Base-by-base conservation (phyloP, 2,113 vertebrate genomes). In the Microcebus jonahi region DNA sequence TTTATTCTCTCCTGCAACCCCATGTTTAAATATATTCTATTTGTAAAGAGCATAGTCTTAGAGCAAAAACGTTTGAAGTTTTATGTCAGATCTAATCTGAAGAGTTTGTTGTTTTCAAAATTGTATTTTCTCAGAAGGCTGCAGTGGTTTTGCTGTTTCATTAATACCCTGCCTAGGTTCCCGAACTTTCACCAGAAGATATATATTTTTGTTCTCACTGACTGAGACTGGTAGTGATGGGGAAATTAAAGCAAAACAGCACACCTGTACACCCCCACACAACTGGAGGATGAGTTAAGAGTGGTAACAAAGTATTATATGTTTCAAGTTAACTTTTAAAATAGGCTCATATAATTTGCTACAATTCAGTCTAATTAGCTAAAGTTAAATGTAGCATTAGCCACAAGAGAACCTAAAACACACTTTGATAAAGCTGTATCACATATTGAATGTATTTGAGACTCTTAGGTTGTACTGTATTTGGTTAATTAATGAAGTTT, bases 401-500 rank as follows among this genome's bases (percentile, higher is more conserved):
- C 50, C 23, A 50, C 17, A 45, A 34, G 20, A 39, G 20, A 94
- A 89, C 29, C 4, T 84, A 79, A 91, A 55, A 14, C 70, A 45
- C 48, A 8, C 18, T 85, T 87, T 86, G 36, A 84, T 83, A 93
- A 55, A 91, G 55, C 36, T 84, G 70, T 75, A 45, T 68, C 7
- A 63, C 3, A 68, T 48, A 25, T 36, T 68, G n/a, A 42, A 36
- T 81, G n/a, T 86, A 6, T 93, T 88, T 70, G 31, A 21, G 15
- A 80, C 10, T 87, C 36, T n/a, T 39, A 68, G 61, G 55, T 73
- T 92, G 39, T 4, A 45, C n/a, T 13, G 11, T 75, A 2, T 90
- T 93, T 92, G 45, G 4, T 85, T 88, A 82, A 36, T 42, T 75
- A 86, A 65, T 93, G 90, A 94, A 79, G 34, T 84, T 13, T 92